Base-by-base conservation (phyloP, 2,888 invertebrate genomes). In the Aporophyla nigra region DNA sequence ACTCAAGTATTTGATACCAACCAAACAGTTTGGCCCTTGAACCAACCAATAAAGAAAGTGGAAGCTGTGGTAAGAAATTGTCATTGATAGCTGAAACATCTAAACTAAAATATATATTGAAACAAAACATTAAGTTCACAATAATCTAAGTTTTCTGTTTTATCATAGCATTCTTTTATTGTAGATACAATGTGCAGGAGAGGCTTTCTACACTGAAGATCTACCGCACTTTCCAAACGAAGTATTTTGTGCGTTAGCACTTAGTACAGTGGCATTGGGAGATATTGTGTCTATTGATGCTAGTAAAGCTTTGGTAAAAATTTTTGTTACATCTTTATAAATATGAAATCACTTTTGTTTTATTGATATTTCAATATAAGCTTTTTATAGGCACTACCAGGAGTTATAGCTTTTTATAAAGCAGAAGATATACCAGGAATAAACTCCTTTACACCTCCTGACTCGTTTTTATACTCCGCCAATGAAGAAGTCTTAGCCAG, bases 151-250 rank as follows among this genome's bases (percentile, higher is more conserved):
- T 40, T 65, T 9, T 43, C 3, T 6, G 2, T 43, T 33, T 56
- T 3, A 49, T 24, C 4, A 49, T 24, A 2, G 51, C n/a, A 1
- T 54, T 62, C 9, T 21, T 54, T 21, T 14, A 16, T 66, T 59
- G n/a, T 61, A 94, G 94, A 93, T 96, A 71, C 98, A 98, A 94
- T 97, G 97, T 85, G 95, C 97, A 46, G 98, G 98, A 0, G 98
- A 98, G 90, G 98, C 97, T 1, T 94, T 97, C 82, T 98, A 97
- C 89, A 94, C 97, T 1, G 97, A 97, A 87, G 98, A 98, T 88
- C 91, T 97, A 24, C 97, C 97, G 5, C 91, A 94, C 0, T 88
- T 94, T 1, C 95, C 96, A 0, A 96, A 97, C 85, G 98, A 98
- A 92, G 97, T 98, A 1, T 97, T 96, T 90, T 98, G 97, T 43